phyloP scores from a whole-genome alignment of 2,113 vertebrate genomes.

The Asarcornis scutulata region DNA sequence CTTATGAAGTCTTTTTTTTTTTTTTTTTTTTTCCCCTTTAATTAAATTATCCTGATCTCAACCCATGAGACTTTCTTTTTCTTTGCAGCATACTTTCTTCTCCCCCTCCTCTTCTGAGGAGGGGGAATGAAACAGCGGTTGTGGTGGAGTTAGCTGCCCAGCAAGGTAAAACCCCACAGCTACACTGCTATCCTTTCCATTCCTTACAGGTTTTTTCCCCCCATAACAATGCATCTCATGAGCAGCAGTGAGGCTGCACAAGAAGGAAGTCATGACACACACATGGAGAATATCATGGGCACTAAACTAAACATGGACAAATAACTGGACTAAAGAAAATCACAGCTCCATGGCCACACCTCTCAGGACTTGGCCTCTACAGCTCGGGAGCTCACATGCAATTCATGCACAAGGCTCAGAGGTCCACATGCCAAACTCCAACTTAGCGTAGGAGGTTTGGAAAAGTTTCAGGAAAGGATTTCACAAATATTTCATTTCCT shows the following conservation, averaged over 20 bases:
- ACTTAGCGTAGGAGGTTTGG: background rate
- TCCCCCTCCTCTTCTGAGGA: too few species aligned
- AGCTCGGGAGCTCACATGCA: conserved; percentile 49
- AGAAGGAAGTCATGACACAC: background rate
- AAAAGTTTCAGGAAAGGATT: conserved; percentile 65
- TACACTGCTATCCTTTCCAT: background rate
- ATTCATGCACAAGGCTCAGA: conserved; percentile 51
- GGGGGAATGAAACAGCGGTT: too few species aligned
- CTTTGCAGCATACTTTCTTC: too few species aligned
- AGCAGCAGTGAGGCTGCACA: background rate
- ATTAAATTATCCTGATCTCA: too few species aligned
- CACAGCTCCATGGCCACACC: background rate
- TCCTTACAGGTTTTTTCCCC: background rate
- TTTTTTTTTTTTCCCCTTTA: too few species aligned
- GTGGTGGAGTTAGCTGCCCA: too few species aligned
- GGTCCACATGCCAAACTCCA: conserved; percentile 42
- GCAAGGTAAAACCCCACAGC: too few species aligned
- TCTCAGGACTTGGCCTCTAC: background rate
- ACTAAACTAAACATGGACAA: background rate
- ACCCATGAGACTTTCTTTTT: too few species aligned
- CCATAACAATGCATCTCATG: background rate
- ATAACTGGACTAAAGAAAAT: background rate
- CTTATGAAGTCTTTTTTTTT: too few species aligned
- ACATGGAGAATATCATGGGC: background rate
- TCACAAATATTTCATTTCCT: conserved; percentile 62